Percentiles rank a stretch among this genome's conserved stretches.
Conservation (phyloP, 2,797 vertebrate species). For the Anabacerthia variegaticeps region DNA sequence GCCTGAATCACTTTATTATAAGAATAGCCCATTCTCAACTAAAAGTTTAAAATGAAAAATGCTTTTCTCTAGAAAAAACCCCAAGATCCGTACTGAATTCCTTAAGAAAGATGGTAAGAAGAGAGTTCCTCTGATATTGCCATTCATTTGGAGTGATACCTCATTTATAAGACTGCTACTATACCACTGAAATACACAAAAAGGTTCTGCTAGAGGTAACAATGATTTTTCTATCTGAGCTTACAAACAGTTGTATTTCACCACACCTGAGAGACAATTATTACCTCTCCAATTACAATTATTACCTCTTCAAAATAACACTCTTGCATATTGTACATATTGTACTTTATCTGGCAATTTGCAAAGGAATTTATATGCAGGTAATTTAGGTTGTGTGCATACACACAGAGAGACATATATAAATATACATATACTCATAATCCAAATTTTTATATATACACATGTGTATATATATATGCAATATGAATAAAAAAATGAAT, state of each 20-base stretch:
- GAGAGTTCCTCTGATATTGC: background rate
- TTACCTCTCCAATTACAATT: background rate
- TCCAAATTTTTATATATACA: background rate
- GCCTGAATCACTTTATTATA: background rate
- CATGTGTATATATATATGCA: background rate
- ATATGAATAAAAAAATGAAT: background rate
- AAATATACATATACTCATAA: background rate
- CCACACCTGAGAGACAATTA: background rate
- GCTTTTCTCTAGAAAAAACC: background rate
- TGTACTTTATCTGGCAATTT: background rate
- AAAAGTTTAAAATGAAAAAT: background rate
- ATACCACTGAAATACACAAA: background rate
- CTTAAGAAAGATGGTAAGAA: background rate
- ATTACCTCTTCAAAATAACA: background rate
- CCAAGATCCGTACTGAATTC: background rate
- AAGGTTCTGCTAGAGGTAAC: background rate
- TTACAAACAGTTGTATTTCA: background rate
- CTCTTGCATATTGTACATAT: background rate
- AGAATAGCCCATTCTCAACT: background rate
- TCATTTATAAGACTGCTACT: background rate
- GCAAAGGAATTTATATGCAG: background rate
- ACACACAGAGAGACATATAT: background rate
- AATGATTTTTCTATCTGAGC: background rate
- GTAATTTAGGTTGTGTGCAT: background rate
- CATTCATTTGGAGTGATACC: background rate